These are phyloP conservation scores for Pseudorectes ferrugineus DNA, from an alignment of 2,113 vertebrate genomes.

Conservation along the genomic window DNA sequence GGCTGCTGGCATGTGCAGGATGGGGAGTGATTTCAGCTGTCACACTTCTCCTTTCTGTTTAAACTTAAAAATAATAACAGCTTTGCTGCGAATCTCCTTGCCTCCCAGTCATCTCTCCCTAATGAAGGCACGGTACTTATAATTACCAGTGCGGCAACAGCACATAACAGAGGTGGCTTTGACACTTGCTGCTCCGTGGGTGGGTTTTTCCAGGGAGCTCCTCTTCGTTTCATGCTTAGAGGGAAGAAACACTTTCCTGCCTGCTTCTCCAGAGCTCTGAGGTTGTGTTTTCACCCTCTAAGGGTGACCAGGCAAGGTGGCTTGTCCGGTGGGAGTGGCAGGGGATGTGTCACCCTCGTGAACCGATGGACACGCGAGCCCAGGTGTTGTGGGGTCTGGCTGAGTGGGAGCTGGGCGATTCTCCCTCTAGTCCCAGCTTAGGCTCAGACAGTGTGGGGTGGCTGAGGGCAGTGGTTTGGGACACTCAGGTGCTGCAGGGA, in stretches of 20 bases:
- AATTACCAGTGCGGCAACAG: slow-evolving; percentile 15
- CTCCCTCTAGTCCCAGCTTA: neutral
- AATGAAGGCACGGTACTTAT: slow-evolving; percentile 17
- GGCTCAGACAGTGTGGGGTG: rapidly evolving
- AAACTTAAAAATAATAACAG: slow-evolving; percentile 58
- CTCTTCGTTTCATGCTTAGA: neutral
- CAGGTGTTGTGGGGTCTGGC: neutral
- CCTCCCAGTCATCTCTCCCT: slow-evolving; percentile 11
- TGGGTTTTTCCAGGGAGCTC: slow-evolving; percentile 29
- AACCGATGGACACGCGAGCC: rapidly evolving
- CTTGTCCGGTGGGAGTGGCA: neutral
- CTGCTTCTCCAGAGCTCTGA: neutral
- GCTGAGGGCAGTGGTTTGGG: neutral
- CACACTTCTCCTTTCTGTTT: neutral
- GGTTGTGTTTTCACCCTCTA: neutral
- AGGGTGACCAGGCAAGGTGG: neutral
- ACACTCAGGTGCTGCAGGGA: neutral
- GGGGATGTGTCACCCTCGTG: neutral
- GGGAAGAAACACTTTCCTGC: neutral
- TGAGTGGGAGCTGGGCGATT: neutral
- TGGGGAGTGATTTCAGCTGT: slow-evolving; percentile 20
- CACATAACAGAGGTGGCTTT: slow-evolving; percentile 29
- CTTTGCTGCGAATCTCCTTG: neutral
- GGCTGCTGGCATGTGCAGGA: neutral
- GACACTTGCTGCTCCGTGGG: slow-evolving; percentile 38